Percentiles rank a stretch among this genome's conserved stretches.
These are phyloP conservation scores for Paracanthobrama guichenoti DNA, from an alignment of 2,113 vertebrate genomes.

Conservation along the genomic window DNA sequence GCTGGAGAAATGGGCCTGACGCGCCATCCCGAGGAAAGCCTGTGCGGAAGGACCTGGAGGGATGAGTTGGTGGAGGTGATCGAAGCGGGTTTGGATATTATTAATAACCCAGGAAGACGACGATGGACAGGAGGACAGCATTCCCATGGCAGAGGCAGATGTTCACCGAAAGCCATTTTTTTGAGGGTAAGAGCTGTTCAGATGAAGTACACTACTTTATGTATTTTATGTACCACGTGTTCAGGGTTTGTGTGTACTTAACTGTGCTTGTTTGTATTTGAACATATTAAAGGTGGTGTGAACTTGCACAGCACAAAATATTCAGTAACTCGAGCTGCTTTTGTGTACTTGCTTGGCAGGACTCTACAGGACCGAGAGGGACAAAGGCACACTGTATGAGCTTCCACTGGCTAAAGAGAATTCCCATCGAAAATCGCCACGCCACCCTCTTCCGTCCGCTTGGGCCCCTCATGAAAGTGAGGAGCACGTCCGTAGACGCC, in stretches of 20 bases:
- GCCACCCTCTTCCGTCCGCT: conserved; percentile 96
- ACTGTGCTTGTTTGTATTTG: background rate
- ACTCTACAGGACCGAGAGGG: conserved; percentile 93
- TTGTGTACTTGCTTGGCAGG: conserved; percentile 72
- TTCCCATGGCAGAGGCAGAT: conserved; percentile 83
- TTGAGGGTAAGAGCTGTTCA: conserved; percentile 81
- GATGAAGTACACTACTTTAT: background rate
- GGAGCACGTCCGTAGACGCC: conserved; percentile 87
- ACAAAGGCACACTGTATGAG: conserved; percentile 97
- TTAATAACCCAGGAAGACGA: conserved; percentile 98
- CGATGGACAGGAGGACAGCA: conserved; percentile 84
- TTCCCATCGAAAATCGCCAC: conserved; percentile 86
- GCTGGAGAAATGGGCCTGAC: conserved; percentile 97
- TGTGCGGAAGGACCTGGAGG: conserved; percentile 91
- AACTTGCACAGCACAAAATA: background rate
- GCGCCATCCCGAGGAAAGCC: conserved; percentile 97
- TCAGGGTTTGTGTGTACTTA: background rate
- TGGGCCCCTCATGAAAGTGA: conserved; percentile 97
- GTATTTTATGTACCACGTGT: background rate
- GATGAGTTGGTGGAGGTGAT: conserved; percentile 95
- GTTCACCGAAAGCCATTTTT: conserved; percentile 90
- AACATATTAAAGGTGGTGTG: background rate
- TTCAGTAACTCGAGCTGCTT: conserved; percentile 3
- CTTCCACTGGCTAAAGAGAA: conserved; percentile 92
- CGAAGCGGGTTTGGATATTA: conserved; percentile 93